Base-by-base conservation (phyloP, 2,888 invertebrate genomes). In the Eupithecia pulchellata region DNA sequence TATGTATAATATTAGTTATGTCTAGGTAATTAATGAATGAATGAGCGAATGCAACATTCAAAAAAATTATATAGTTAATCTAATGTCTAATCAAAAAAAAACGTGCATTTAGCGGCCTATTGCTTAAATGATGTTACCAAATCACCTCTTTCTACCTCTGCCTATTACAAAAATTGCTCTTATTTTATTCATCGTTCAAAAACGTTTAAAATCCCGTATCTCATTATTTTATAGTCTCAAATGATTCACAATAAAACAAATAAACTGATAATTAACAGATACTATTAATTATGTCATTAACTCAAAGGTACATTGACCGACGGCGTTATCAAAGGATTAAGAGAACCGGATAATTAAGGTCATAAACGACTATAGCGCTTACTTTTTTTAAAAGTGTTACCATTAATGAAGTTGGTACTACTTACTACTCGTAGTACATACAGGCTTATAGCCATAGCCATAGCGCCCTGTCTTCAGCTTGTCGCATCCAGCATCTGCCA, bases 161-260 rank as follows among this genome's bases (percentile, higher is more conserved):
- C 8, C 42, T 42, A 42, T 42, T 42, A 6, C n/a, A 42, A 2
- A 52, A 20, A 52, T 52, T 52, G 25, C 52, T 25, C 11, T n/a
- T 9, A 52, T 52, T 52, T 25, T 6, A 36, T 14, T 1, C 0
- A 25, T 13, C 11, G 13, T 52, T 52, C 4, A 52, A 4, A 25
- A 52, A 3, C 74, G 73, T 75, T 79, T 78, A 76, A 80, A 71
- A 76, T 20, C 68, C 77, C 62, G 72, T 73, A 70, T 77, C 69
- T 61, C 75, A 78, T 81, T 80, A 78, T 78, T 87, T 86, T 86
- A 87, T 82, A 77, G 81, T 75, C 76, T 74, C 81, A 82, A 86
- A 86, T 86, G 74, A 77, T 81, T 69, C 63, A 72, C 77, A 82
- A 82, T 84, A 81, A 82, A 82, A 82, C 78, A 81, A 78, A 80